A percentile compares a stretch with the other conserved stretches of the same genome.
These are phyloP conservation scores for Araneus ventricosus DNA, from an alignment of 1,140 invertebrate genomes.

Conservation along the genomic window DNA sequence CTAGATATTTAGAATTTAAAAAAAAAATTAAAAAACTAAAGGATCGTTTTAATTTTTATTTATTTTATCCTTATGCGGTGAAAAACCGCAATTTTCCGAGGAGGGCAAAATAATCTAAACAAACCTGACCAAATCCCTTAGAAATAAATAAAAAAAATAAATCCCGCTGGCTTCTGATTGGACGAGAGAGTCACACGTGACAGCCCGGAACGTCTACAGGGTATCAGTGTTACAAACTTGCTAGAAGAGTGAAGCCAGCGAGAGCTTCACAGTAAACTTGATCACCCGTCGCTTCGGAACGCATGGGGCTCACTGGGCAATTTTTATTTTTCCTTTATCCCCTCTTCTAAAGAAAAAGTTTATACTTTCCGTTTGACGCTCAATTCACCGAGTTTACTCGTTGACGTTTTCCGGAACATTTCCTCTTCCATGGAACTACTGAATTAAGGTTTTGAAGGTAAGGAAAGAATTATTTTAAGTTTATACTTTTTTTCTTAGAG, in stretches of 20 bases:
- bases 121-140: conserved; percentile 55
- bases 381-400: conserved; percentile 16
- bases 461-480: background rate
- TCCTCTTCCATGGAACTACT: conserved; percentile 46
- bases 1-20: background rate
- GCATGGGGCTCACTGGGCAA: conserved; percentile 32
- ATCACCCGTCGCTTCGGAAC: background rate
- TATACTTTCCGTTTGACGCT: conserved; percentile 16
- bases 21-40: background rate
- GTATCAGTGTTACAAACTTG: conserved; percentile 73
- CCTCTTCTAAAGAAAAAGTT: conserved; percentile 44
- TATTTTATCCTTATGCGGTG: background rate
- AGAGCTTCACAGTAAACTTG: conserved; percentile 60
- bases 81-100: conserved; percentile 41
- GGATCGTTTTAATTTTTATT: background rate
- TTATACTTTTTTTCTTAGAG: background rate
- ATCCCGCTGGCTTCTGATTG: conserved; percentile 62
- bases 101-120: conserved; percentile 54
- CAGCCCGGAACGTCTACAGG: conserved; percentile 68
- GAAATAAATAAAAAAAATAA: conserved; percentile 58
- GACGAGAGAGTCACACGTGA: conserved; percentile 58
- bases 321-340: conserved; percentile 25
- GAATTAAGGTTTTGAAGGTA: conserved; percentile 52
- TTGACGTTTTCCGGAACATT: conserved; percentile 35
- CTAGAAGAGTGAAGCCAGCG: conserved; percentile 45